A percentile compares a stretch with the other conserved stretches of the same genome.
These are phyloP conservation scores for Apodemus sylvaticus DNA, from an alignment of 2,113 vertebrate genomes.

Conservation along the genomic window DNA sequence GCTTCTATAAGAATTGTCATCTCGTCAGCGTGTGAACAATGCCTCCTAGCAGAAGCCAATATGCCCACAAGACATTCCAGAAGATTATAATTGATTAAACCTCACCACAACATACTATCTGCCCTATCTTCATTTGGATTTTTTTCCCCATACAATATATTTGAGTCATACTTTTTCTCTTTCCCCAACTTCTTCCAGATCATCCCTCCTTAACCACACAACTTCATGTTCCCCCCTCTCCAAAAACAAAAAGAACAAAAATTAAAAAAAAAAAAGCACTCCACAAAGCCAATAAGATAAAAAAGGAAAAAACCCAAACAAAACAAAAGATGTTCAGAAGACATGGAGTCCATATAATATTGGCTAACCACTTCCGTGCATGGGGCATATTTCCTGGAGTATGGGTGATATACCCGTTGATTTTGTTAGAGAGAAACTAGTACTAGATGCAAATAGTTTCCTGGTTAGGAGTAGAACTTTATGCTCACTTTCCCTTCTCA, in stretches of 20 bases:
- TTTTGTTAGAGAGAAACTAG: neutral
- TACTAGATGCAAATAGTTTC: neutral
- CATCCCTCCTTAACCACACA: neutral
- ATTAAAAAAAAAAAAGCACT: neutral
- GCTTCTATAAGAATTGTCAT: constrained; percentile 47
- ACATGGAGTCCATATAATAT: neutral
- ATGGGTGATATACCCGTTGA: neutral
- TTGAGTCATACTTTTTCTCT: neutral
- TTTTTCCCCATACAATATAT: neutral
- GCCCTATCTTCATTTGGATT: neutral
- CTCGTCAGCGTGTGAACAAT: constrained; percentile 59
- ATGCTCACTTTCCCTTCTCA: neutral
- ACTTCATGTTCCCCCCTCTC: neutral
- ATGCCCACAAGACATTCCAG: constrained; percentile 52
- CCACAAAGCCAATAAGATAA: neutral
- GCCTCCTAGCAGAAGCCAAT: constrained; percentile 54
- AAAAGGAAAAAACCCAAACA: neutral
- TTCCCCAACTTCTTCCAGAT: neutral
- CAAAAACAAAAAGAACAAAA: neutral
- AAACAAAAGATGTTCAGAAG: neutral
- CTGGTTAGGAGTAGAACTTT: neutral
- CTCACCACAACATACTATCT: neutral
- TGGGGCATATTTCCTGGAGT: neutral
- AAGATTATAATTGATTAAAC: constrained; percentile 40
- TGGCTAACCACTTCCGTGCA: neutral